These are phyloP conservation scores for Ormyrus labotus DNA, from an alignment of 2,888 invertebrate genomes.

Conservation along the genomic window DNA sequence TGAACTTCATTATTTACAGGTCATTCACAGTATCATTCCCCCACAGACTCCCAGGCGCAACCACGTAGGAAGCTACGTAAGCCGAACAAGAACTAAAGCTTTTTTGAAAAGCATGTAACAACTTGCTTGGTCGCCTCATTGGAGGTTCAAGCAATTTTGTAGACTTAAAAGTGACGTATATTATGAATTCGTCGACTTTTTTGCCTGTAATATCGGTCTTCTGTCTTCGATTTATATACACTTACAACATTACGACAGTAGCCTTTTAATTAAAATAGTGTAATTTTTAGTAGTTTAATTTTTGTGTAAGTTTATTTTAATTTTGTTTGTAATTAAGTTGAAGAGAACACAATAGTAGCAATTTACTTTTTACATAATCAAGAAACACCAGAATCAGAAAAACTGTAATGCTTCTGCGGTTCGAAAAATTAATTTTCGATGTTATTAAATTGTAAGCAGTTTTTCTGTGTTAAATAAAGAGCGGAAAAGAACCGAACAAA, in stretches of 20 bases:
- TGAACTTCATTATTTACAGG: constrained; percentile 66
- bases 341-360: constrained; percentile 65
- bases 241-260: constrained; percentile 42
- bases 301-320: constrained; percentile 69
- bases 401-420: constrained; percentile 29
- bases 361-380: constrained; percentile 70
- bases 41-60: constrained; percentile 64
- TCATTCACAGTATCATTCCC: constrained; percentile 74
- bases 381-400: constrained; percentile 51
- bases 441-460: constrained; percentile 36
- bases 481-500: constrained; percentile 58
- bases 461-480: constrained; percentile 45
- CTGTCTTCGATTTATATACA: constrained; percentile 56
- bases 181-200: constrained; percentile 47
- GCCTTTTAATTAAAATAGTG: constrained; percentile 44
- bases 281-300: constrained; percentile 53
- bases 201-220: constrained; percentile 49
- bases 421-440: constrained; percentile 41
- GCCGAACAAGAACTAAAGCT: constrained; percentile 25
- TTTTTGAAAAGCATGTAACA: constrained; percentile 52
- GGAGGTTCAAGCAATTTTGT: constrained; percentile 52
- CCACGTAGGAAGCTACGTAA: constrained; percentile 65
- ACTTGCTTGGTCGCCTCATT: constrained; percentile 50
- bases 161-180: constrained; percentile 49
- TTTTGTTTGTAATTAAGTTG: constrained; percentile 70